phyloP scores from a whole-genome alignment of 2,113 vertebrate genomes.

The Anguilla japonica region DNA sequence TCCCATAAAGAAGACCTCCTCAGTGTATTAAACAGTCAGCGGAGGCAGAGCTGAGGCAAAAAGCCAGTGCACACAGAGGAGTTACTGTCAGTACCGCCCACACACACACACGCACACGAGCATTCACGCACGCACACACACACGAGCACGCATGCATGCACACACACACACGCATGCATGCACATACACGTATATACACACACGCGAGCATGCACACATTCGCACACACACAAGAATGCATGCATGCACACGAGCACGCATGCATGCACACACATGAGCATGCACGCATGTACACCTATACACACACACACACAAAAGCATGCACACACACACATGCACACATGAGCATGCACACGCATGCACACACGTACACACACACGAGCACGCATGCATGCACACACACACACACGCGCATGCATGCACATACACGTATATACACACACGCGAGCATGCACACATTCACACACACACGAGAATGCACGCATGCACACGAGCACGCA shows the following conservation, averaged over 20 bases:
- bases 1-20: conserved; percentile 8
- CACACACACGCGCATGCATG: not conserved
- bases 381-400: not conserved
- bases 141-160: not conserved
- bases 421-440: not conserved
- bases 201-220: not conserved
- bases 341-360: not conserved
- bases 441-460: not conserved
- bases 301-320: not conserved
- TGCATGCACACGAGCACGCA: not conserved
- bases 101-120: not conserved
- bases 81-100: not conserved
- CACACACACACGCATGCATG: not conserved
- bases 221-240: not conserved
- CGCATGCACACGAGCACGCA: no score
- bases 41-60: not conserved
- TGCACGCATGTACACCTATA: not conserved
- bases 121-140: not conserved
- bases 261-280: not conserved
- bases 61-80: not conserved
- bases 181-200: no score
- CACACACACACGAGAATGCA: not conserved
- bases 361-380: not conserved
- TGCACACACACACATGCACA: not conserved
- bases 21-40: not conserved